These are phyloP conservation scores for Epirrita christyi DNA, from an alignment of 2,888 invertebrate species.

Conservation along the genomic window DNA sequence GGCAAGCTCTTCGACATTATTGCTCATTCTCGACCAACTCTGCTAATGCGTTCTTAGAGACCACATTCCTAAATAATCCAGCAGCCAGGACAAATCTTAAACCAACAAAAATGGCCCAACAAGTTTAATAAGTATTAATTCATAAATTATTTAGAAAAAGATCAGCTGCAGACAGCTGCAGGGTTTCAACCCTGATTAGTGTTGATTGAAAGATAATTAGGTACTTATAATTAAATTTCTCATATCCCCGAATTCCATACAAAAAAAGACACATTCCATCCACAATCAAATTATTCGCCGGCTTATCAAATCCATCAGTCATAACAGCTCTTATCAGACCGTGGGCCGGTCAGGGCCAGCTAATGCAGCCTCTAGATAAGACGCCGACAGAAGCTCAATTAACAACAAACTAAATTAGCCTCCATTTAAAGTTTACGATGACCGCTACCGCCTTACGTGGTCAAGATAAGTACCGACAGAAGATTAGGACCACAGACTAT, in stretches of 20 bases:
- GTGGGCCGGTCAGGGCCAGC: constrained; percentile 43
- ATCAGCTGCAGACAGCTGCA: no score
- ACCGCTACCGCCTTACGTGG: constrained; percentile 82
- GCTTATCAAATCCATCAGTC: constrained; percentile 55
- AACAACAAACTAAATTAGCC: constrained; percentile 83
- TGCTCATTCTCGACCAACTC: no score
- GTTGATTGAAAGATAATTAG: not conserved
- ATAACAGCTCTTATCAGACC: constrained; percentile 64
- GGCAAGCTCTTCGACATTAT: no score
- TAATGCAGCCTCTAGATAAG: constrained; percentile 78
- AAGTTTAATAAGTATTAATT: no score
- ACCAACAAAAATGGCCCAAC: no score
- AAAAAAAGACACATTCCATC: constrained; percentile 17
- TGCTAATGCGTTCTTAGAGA: no score
- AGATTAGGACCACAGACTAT: constrained; percentile 14
- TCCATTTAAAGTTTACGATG: constrained; percentile 83
- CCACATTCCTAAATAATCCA: no score
- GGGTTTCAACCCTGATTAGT: not conserved
- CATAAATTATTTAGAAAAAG: no score
- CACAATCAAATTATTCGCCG: constrained; percentile 22
- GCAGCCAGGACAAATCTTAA: no score
- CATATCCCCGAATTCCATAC: not conserved
- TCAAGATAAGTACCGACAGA: constrained; percentile 58
- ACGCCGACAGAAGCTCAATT: constrained; percentile 77
- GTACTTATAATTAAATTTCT: not conserved